Evolutionary conservation across 1,140 invertebrate species (phyloP).

Genomic region (Drosophila oshimai): DNA sequence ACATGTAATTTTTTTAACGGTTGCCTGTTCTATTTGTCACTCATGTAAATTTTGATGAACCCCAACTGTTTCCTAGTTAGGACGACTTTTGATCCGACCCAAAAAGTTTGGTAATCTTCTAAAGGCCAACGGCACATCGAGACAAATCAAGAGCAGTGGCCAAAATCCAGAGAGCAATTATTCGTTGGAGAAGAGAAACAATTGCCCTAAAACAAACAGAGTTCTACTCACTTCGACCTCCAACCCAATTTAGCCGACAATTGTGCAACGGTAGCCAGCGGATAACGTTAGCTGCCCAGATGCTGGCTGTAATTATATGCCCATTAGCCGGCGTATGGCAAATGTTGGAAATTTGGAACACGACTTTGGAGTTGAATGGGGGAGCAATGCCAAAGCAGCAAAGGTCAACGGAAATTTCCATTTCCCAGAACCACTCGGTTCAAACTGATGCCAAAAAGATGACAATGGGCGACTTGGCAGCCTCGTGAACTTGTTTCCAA

Average conservation of each 20-base stretch:
- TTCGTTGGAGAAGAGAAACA: conserved; percentile 29
- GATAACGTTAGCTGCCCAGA: conserved; percentile 54
- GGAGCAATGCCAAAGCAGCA: conserved; percentile 38
- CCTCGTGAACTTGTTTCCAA: conserved; percentile 6
- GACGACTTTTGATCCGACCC: not conserved
- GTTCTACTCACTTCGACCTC: not conserved
- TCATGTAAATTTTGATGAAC: not conserved
- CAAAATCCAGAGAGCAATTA: conserved; percentile 25
- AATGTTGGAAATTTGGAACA: conserved; percentile 70
- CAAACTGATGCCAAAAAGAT: conserved; percentile 24
- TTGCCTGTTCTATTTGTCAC: too few species aligned
- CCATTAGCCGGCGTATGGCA: conserved; percentile 55
- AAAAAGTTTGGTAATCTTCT: not conserved
- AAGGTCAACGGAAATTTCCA: conserved; percentile 58
- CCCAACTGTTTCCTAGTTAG: not conserved
- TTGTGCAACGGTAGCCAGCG: conserved; percentile 47
- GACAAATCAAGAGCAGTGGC: not conserved
- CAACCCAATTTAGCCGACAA: conserved; percentile 4
- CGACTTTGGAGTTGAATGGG: conserved; percentile 4
- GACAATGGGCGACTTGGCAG: conserved; percentile 20
- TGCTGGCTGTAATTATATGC: conserved; percentile 68
- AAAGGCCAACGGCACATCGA: not conserved
- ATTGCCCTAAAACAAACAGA: conserved; percentile 50
- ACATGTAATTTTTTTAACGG: too few species aligned
- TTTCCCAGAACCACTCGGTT: conserved; percentile 26